Conservation (phyloP, 2,113 vertebrate genomes). For the Edolisoma coerulescens region DNA sequence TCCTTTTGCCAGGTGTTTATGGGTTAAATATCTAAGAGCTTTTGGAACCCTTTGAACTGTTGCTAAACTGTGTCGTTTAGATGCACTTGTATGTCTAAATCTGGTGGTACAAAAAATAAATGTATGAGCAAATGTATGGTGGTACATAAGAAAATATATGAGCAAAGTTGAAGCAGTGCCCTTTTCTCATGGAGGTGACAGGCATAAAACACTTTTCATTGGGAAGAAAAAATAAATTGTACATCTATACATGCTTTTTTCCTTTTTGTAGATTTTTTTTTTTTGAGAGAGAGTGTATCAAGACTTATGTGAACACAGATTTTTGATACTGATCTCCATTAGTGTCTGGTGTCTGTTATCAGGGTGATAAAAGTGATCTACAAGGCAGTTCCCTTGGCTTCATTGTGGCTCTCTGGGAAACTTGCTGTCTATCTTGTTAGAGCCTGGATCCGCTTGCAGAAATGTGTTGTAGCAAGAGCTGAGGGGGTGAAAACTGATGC, state of each 20-base stretch:
- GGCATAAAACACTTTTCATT: not conserved
- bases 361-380: not conserved
- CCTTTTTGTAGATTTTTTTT: not conserved
- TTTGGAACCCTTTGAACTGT: not conserved
- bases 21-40: not conserved
- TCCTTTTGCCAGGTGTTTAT: not conserved
- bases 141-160: not conserved
- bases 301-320: not conserved
- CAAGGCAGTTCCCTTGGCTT: not conserved
- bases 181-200: not conserved
- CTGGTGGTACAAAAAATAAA: not conserved
- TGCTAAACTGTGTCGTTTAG: not conserved
- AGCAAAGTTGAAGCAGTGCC: not conserved
- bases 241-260: not conserved
- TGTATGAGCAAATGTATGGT: not conserved
- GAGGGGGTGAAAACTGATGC: not conserved
- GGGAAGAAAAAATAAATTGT: not conserved
- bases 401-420: not conserved
- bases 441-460: not conserved
- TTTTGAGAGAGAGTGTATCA: not conserved
- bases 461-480: not conserved
- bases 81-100: not conserved
- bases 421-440: accelerated
- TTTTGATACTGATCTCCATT: not conserved
- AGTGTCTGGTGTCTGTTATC: not conserved